Percentiles rank a stretch among this genome's conserved stretches.
Evolutionary conservation across 2,888 invertebrate species (phyloP).

Genomic region (Herminia tarsipennalis): DNA sequence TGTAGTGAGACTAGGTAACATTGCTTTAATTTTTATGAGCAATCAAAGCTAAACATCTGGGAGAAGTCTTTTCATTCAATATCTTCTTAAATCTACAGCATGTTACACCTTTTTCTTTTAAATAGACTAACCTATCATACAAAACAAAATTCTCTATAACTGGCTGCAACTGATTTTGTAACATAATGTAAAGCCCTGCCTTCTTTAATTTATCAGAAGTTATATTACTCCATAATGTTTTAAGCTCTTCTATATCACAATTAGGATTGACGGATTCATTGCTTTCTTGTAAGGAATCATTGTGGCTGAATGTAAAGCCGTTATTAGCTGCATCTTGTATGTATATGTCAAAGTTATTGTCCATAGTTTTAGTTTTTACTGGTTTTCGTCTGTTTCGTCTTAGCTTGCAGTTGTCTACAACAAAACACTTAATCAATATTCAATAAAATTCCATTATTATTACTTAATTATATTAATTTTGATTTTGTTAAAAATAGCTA

Average conservation of each 20-base stretch:
- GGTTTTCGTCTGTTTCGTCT: constrained; percentile 76
- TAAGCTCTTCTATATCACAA: constrained; percentile 57
- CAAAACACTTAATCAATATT: constrained; percentile 2
- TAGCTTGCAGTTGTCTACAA: constrained; percentile 79
- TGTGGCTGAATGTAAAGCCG: constrained; percentile 58
- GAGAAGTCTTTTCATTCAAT: constrained; percentile 87
- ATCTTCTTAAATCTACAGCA: constrained; percentile 81
- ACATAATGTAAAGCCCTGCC: constrained; percentile 65
- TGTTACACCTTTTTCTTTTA: constrained; percentile 63
- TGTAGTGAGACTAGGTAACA: not conserved
- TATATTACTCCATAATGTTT: constrained; percentile 61
- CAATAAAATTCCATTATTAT: too few relatives aligned
- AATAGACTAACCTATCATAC: constrained; percentile 68
- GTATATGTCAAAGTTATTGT: constrained; percentile 64
- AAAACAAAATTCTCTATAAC: constrained; percentile 72
- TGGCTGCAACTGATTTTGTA: constrained; percentile 70
- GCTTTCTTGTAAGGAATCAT: constrained; percentile 1
- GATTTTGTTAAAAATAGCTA: too few relatives aligned
- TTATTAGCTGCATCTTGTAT: constrained; percentile 51
- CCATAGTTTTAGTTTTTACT: constrained; percentile 58
- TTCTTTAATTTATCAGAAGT: constrained; percentile 50
- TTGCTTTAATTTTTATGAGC: constrained; percentile 73
- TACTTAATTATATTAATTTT: too few relatives aligned
- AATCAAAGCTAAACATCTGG: constrained; percentile 87
- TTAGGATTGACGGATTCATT: constrained; percentile 21